Evolutionary conservation across 2,797 vertebrate genomes (phyloP).

Genomic region (Pteronotus mesoamericanus): DNA sequence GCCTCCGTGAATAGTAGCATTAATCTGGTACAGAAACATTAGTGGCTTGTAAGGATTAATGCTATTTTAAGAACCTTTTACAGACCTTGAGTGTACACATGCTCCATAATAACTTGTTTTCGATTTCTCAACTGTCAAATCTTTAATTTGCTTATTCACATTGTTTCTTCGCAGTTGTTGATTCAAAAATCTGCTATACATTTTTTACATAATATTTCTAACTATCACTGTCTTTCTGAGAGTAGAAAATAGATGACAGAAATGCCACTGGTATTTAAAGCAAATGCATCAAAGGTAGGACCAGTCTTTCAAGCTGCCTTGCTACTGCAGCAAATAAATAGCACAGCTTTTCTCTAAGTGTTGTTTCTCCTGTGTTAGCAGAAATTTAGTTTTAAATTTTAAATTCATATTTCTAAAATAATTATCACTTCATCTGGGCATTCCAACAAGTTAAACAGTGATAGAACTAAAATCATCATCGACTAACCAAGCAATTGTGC

Average conservation of each 20-base stretch:
- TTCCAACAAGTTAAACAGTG: slow-evolving; percentile 75
- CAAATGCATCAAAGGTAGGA: neutral
- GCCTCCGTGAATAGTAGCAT: slow-evolving; percentile 56
- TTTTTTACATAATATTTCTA: slow-evolving; percentile 40
- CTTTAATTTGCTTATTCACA: slow-evolving; percentile 54
- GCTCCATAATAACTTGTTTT: slow-evolving; percentile 54
- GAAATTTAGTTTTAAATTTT: slow-evolving; percentile 58
- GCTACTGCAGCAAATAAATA: neutral
- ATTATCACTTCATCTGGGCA: slow-evolving; percentile 72
- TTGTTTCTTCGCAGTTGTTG: slow-evolving; percentile 21
- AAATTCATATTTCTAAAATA: slow-evolving; percentile 67
- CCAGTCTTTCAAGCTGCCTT: neutral
- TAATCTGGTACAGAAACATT: slow-evolving; percentile 58
- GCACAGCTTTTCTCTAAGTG: slow-evolving; percentile 8
- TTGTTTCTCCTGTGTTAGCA: neutral
- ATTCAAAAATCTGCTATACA: slow-evolving; percentile 39
- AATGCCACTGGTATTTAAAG: neutral
- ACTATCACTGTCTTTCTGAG: neutral
- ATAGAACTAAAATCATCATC: slow-evolving; percentile 71
- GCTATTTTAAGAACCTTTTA: slow-evolving; percentile 69
- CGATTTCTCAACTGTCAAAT: slow-evolving; percentile 59
- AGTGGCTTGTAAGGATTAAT: slow-evolving; percentile 63
- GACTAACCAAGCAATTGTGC: slow-evolving; percentile 68
- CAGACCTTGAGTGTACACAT: slow-evolving; percentile 3
- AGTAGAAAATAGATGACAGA: neutral